Evolutionary conservation across 1,140 invertebrate genomes (phyloP).

Genomic region (Conus ventricosus): DNA sequence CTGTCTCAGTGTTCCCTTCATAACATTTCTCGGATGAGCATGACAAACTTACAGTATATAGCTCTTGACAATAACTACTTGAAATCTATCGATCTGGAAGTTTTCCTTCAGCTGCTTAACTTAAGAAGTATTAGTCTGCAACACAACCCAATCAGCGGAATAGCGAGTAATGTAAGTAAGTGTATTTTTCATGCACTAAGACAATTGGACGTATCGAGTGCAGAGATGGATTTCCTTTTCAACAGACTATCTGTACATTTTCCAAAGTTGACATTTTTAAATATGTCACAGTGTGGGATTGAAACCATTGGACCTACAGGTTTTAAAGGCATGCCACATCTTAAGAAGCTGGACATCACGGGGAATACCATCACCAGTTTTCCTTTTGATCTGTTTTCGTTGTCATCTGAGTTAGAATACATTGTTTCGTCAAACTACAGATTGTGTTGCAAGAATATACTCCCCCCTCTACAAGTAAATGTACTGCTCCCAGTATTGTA

Average conservation of each 20-base stretch:
- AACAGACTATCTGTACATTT: slow-evolving; percentile 11
- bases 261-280: not conserved
- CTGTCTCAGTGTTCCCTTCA: not conserved
- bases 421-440: not conserved
- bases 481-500: no score
- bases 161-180: not conserved
- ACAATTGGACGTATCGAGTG: not conserved
- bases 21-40: not conserved
- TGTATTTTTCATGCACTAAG: not conserved
- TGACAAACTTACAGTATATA: not conserved
- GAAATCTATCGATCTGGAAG: not conserved
- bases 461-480: no score
- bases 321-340: not conserved
- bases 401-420: slow-evolving; percentile 8
- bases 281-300: not conserved
- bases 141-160: not conserved
- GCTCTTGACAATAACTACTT: slow-evolving; percentile 34
- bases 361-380: not conserved
- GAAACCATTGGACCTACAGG: not conserved
- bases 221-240: not conserved
- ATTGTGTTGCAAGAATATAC: not conserved
- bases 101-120: slow-evolving; percentile 15
- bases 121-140: slow-evolving; percentile 20
- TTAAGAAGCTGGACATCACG: not conserved
- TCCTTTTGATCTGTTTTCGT: slow-evolving; percentile 31